Conservation (phyloP, 2,888 invertebrate genomes). For the Stenolophus ochropezus region DNA sequence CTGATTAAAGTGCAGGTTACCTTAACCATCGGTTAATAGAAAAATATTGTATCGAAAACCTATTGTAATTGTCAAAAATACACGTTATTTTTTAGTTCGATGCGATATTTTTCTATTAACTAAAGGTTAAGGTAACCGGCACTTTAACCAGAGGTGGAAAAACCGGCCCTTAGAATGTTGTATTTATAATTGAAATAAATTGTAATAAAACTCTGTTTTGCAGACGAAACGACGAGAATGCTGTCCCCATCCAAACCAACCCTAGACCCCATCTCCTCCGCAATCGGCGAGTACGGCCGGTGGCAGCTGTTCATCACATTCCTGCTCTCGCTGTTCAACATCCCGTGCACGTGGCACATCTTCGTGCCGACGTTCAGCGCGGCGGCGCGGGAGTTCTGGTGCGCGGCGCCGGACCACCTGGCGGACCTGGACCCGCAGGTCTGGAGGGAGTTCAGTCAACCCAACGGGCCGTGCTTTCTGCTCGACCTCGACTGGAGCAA, state of each 20-base stretch:
- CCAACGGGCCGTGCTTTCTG: slow-evolving; percentile 77
- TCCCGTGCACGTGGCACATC: slow-evolving; percentile 89
- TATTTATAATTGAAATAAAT: not conserved
- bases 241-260: not conserved
- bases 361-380: slow-evolving; percentile 85
- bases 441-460: slow-evolving; percentile 83
- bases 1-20: too few species aligned
- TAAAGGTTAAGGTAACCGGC: too few species aligned
- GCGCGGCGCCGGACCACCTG: slow-evolving; percentile 78
- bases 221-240: slow-evolving; percentile 49
- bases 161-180: too few species aligned
- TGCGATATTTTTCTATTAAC: too few species aligned
- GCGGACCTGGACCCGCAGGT: slow-evolving; percentile 74
- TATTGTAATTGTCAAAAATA: too few species aligned
- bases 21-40: too few species aligned
- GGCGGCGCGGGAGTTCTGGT: slow-evolving; percentile 82
- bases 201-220: not conserved
- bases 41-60: too few species aligned
- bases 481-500: slow-evolving; percentile 73
- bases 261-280: slow-evolving; percentile 79
- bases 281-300: slow-evolving; percentile 84
- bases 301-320: slow-evolving; percentile 87
- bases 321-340: slow-evolving; percentile 83
- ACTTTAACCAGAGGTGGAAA: too few species aligned
- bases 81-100: too few species aligned